Evolutionary conservation across 1,140 invertebrate genomes (phyloP), one percentile per base, ranked within the genome.

Genomic region (Drosophila yakuba): DNA sequence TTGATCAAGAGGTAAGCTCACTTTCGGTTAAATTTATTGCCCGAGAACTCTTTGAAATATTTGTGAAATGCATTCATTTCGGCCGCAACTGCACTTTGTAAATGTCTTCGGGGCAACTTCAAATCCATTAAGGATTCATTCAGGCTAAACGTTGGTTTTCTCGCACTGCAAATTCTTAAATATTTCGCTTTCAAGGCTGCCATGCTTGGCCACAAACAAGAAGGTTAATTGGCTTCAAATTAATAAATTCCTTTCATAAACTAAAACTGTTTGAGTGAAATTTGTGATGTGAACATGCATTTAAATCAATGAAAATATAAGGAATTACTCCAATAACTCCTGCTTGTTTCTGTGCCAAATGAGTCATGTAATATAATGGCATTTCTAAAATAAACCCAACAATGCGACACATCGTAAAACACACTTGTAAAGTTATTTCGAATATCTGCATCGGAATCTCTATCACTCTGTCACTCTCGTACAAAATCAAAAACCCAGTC

Each of bases 1-100:
- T 57, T 67, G 54, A 72, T 72, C 68, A 63, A 67, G 62, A 59
- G 63, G 61, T 58, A 36, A 74, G 55, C 55, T 41, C 36, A 28
- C 17, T 48, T 41, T 52, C 25, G 68, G 64, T 44, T 38, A 28
- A 44, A 72, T 71, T 72, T 72, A 71, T 72, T 58, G 66, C 20
- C 61, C 38, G 38, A 64, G 47, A 35, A n/a, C 10, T 44, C 28
- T 52, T 28, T 66, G 61, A 67, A 54, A 66, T 68, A 66, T 68
- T 66, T 68, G 61, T 44, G 32, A 54, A 67, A 68, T 68, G 64
- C 68, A 72, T 58, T 35, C 15, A 17, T 32, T 57, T 36, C 25
- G 17, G 36, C 25, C 38, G 17, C 10, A 25, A 39, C 8, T 68
- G 62, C 28, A 35, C 15, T 64, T 35, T 55, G 23, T 66, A 41